Base-by-base conservation (phyloP, 2,888 invertebrate species). In the Philereme vetulata region DNA sequence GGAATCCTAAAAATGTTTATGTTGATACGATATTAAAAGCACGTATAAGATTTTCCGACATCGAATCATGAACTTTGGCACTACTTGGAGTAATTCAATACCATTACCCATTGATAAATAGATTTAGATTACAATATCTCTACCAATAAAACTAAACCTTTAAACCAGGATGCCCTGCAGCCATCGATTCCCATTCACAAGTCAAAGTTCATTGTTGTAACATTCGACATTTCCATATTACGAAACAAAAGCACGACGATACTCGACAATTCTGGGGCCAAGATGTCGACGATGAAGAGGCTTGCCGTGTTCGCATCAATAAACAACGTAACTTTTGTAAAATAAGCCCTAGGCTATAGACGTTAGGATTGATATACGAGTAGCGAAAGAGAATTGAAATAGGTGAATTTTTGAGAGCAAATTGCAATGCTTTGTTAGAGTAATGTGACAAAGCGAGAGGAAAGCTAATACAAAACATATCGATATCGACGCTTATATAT, bases 201-300 rank as follows among this genome's bases (percentile, higher is more conserved):
- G 66, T 62, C 64, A 57, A 49, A 60, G 66, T 62, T 64, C 57
- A 64, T 46, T 60, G 52, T 64, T 52, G 62, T 55, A 57, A 61
- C 63, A 59, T 61, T 62, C 54, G 59, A 54, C 48, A 52, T 64
- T 66, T 51, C 51, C 52, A 64, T 61, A 50, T 66, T 66, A 43
- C 61, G 44, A 63, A 56, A 66, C 60, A 60, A 60, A 48, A 57
- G 44, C 59, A 62, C 63, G 54, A 57, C 52, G 42, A 11, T 54
- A 44, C 53, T 50, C 59, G 38, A 53, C 56, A 60, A 49, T 62
- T 51, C 56, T 57, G 54, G 54, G 60, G 56, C 54, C 57, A 55
- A 52, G 62, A 58, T 48, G 55, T 52, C 43, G 51, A 58, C 58
- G 51, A 58, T 62, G 54, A 62, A 58, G 57, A 62, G 62, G 54